Evolutionary conservation across 2,113 vertebrate species (phyloP).

Genomic region (Lophius piscatorius): DNA sequence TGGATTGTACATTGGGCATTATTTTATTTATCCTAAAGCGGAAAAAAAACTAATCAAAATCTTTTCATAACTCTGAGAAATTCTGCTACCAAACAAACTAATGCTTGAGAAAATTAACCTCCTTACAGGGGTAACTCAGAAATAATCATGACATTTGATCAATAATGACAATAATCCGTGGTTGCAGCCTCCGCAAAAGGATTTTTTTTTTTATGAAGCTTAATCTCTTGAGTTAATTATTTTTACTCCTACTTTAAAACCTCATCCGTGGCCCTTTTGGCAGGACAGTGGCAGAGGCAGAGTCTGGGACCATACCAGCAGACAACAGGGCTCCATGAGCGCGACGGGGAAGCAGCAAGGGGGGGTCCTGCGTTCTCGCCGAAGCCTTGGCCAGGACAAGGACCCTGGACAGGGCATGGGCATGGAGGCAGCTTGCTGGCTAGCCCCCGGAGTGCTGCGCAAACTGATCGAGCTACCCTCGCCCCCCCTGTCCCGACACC

Average conservation of each 20-base stretch:
- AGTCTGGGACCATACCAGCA: conserved; percentile 58
- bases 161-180: neutral
- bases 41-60: too few relatives aligned
- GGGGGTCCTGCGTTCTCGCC: conserved; percentile 68
- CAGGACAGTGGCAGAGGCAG: conserved; percentile 61
- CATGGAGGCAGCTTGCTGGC: conserved; percentile 76
- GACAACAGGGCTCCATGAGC: conserved; percentile 70
- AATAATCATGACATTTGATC: too few relatives aligned
- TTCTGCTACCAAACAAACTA: too few relatives aligned
- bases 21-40: too few relatives aligned
- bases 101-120: too few relatives aligned
- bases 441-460: conserved; percentile 78
- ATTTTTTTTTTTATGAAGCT: neutral
- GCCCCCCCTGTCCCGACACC: conserved; percentile 90
- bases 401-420: conserved; percentile 61
- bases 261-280: conserved; percentile 23
- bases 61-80: too few relatives aligned
- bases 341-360: conserved; percentile 65
- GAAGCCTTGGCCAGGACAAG: conserved; percentile 60
- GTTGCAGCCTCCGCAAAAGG: neutral
- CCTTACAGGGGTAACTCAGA: too few relatives aligned
- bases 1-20: too few relatives aligned
- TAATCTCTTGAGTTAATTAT: too few relatives aligned
- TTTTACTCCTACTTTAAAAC: conserved; percentile 47
- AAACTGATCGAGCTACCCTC: conserved; percentile 91